Evolutionary conservation across 2,888 invertebrate genomes (phyloP).

Genomic region (Nipponacmea schrenckii): DNA sequence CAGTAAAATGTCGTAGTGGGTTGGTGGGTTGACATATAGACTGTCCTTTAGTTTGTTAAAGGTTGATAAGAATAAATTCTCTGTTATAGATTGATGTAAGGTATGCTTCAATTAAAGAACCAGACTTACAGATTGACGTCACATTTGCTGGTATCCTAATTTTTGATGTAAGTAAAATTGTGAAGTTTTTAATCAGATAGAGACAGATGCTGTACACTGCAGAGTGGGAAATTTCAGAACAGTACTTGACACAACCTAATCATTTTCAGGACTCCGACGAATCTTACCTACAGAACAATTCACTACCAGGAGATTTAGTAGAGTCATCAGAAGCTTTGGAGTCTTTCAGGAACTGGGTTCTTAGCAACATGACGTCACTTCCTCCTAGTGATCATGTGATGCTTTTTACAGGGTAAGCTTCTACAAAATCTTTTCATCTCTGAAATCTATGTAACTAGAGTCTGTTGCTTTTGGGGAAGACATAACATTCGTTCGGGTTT

Average conservation of each 20-base stretch:
- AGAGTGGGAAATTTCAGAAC: too few relatives aligned
- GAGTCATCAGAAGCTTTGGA: slow-evolving; percentile 36
- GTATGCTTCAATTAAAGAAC: slow-evolving; percentile 29
- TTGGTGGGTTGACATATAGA: too few relatives aligned
- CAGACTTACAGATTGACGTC: slow-evolving; percentile 32
- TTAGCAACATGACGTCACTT: slow-evolving; percentile 22
- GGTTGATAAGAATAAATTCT: too few relatives aligned
- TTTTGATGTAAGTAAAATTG: slow-evolving; percentile 29
- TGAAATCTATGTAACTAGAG: too few relatives aligned
- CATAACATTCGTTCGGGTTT: too few relatives aligned
- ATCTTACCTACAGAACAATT: slow-evolving; percentile 20
- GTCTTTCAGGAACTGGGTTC: slow-evolving; percentile 33
- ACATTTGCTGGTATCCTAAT: slow-evolving; percentile 37
- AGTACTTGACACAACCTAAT: too few relatives aligned
- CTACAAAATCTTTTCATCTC: not conserved
- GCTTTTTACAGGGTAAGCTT: slow-evolving; percentile 36
- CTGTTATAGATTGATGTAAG: slow-evolving; percentile 29
- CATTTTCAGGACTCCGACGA: slow-evolving; percentile 23
- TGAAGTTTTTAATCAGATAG: too few relatives aligned
- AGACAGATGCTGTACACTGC: too few relatives aligned
- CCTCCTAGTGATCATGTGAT: slow-evolving; percentile 38
- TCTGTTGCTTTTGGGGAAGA: too few relatives aligned
- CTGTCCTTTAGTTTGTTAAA: too few relatives aligned
- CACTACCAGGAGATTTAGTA: slow-evolving; percentile 24
- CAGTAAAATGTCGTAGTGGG: too few relatives aligned